Base-by-base conservation (phyloP, 2,888 invertebrate species). In the Argyresthia goedartella region DNA sequence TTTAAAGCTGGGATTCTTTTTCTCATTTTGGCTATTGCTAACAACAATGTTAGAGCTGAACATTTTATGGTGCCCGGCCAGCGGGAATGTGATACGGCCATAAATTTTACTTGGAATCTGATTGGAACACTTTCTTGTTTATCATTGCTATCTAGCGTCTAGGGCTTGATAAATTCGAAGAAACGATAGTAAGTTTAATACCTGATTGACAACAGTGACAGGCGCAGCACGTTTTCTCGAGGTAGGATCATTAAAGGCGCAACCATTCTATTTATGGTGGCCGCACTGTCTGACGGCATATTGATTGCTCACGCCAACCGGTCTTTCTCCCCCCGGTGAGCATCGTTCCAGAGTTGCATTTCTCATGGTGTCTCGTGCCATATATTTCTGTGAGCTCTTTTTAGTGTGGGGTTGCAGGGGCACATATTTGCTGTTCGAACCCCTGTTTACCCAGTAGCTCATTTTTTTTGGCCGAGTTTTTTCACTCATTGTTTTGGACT, bases 191-290 rank as follows among this genome's bases (percentile, higher is more conserved):
- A 52, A 54, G 52, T 54, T 48, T 39, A 16, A 42, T 51, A 66
- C 68, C 67, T 77, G 79, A 81, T 80, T 77, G 77, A 80, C 81
- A 76, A 73, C 65, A 67, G 66, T 61, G 67, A 66, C 71, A 69
- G 63, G 57, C 66, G 60, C 65, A 60, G 64, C 70, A 70, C 73
- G 73, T 72, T 77, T 77, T 71, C 68, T 68, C 72, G 59, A 60
- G 65, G 67, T 65, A 60, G 58, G 64, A 69, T 79, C 77, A 73
- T 82, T 80, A 81, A 76, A 72, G 45, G 61, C 55, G 62, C 63
- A 66, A 65, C 67, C 66, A 72, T 68, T 69, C 77, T 80, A 76
- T 80, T 77, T 84, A 82, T 77, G 81, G 82, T 73, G 70, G 65
- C 64, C 44, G 60, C 60, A 73, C 67, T 73, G 74, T 76, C 74